phyloP scores from a whole-genome alignment of 1,140 invertebrate species.

The Drosophila eugracilis region DNA sequence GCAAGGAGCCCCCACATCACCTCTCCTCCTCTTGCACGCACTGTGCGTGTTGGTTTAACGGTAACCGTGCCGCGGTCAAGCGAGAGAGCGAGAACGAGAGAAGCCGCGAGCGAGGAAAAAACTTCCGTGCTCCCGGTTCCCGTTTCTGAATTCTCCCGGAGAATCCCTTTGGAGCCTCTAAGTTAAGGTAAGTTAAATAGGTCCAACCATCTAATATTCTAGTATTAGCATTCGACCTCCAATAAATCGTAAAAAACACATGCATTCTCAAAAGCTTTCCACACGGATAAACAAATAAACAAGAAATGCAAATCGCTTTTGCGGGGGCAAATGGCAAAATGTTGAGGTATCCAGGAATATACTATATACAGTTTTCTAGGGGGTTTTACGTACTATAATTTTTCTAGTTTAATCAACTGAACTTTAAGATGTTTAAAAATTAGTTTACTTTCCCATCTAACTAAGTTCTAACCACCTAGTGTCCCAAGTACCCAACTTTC shows the following conservation, averaged over 20 bases:
- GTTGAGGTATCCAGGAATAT: conserved; percentile 59
- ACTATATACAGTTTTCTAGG: neutral
- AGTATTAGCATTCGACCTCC: conserved; percentile 32
- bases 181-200: conserved; percentile 68
- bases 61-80: conserved; percentile 79
- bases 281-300: conserved; percentile 57
- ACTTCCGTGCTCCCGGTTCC: conserved; percentile 24
- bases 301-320: conserved; percentile 29
- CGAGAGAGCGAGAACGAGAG: conserved; percentile 38
- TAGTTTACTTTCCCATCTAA: neutral
- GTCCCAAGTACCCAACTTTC: conserved; percentile 15
- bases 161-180: conserved; percentile 33
- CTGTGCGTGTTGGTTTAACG: conserved; percentile 64
- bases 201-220: conserved; percentile 12
- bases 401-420: too few relatives aligned
- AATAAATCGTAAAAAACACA: conserved; percentile 58
- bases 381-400: neutral
- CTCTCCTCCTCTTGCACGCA: conserved; percentile 69
- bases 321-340: conserved; percentile 53
- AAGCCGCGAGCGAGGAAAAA: conserved; percentile 9
- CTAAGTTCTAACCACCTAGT: neutral
- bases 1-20: conserved; percentile 52
- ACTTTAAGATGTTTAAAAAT: too few relatives aligned
- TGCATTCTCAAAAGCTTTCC: conserved; percentile 29
- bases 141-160: conserved; percentile 29